Conservation (phyloP, 2,888 invertebrate species). For the Tricholauxania praeusta region DNA sequence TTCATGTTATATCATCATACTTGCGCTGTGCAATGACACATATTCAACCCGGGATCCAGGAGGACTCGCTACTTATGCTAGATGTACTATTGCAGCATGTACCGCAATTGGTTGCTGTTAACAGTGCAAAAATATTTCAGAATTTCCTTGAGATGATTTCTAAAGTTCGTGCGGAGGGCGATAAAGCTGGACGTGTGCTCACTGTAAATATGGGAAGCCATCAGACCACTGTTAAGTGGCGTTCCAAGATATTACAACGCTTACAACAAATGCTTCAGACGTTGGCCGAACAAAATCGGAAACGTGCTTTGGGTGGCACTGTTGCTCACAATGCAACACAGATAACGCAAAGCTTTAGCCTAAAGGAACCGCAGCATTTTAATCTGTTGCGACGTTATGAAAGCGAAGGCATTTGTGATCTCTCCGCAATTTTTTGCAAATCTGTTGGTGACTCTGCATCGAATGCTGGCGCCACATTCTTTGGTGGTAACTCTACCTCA, state of each 20-base stretch:
- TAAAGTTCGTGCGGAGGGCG: conserved; percentile 74
- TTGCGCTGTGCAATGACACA: conserved; percentile 92
- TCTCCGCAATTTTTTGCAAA: conserved; percentile 69
- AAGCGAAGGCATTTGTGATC: conserved; percentile 61
- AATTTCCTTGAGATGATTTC: conserved; percentile 90
- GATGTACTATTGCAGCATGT: conserved; percentile 80
- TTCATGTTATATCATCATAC: conserved; percentile 81
- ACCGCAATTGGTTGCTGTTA: conserved; percentile 75
- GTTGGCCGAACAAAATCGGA: conserved; percentile 53
- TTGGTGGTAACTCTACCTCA: conserved; percentile 39
- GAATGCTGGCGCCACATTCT: conserved; percentile 15
- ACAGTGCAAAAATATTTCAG: conserved; percentile 79
- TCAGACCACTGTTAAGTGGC: conserved; percentile 82
- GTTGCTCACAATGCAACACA: conserved; percentile 57
- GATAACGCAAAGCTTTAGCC: conserved; percentile 48
- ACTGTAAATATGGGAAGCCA: conserved; percentile 78
- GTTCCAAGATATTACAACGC: conserved; percentile 79
- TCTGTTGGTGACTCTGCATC: conserved; percentile 58
- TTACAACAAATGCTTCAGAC: conserved; percentile 74
- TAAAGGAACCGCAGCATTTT: conserved; percentile 49
- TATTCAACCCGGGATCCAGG: conserved; percentile 82
- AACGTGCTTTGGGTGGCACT: conserved; percentile 14
- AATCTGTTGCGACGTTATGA: conserved; percentile 39
- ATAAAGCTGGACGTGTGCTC: conserved; percentile 76
- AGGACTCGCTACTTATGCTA: conserved; percentile 84